A percentile compares a stretch with the other conserved stretches of the same genome.
phyloP scores from a whole-genome alignment of 1,140 invertebrate species.

The Drosophila malerkotliana region DNA sequence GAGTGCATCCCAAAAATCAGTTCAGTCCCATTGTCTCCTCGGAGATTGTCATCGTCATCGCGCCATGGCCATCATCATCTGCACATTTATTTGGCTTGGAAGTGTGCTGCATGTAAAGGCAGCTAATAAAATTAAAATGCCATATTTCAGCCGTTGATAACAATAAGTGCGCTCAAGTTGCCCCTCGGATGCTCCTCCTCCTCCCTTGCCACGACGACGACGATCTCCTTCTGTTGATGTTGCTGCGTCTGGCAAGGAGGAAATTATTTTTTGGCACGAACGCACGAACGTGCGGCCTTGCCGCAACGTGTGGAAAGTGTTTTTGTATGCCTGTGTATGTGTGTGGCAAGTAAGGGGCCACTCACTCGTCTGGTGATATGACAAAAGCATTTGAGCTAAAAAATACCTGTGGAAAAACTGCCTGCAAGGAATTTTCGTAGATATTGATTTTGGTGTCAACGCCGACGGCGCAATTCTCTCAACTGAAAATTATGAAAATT shows the following conservation, averaged over 20 bases:
- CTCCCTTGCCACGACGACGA: background rate
- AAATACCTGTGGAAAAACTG: constrained; percentile 74
- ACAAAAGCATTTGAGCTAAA: constrained; percentile 49
- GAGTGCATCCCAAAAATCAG: background rate
- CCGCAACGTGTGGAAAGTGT: constrained; percentile 27
- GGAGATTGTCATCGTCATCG: constrained; percentile 51
- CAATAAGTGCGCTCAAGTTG: constrained; percentile 78
- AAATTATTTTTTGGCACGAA: constrained; percentile 83
- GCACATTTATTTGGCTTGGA: constrained; percentile 42
- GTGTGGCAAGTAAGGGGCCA: constrained; percentile 14
- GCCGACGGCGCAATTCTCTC: constrained; percentile 60
- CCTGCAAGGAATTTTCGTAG: constrained; percentile 43
- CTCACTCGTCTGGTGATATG: constrained; percentile 63
- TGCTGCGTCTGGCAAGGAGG: constrained; percentile 59
- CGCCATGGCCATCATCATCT: constrained; percentile 45
- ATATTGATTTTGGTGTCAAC: constrained; percentile 73
- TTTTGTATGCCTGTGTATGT: background rate
- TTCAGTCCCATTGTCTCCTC: constrained; percentile 41
- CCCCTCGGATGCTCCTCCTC: constrained; percentile 35
- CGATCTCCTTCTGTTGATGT: constrained; percentile 3
- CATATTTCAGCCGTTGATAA: constrained; percentile 82
- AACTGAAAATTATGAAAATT: constrained; percentile 76
- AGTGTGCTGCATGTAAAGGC: constrained; percentile 65
- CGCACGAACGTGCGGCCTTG: constrained; percentile 69
- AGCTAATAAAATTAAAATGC: constrained; percentile 83